Conservation (phyloP, 1,140 invertebrate genomes). For the Anagrus nilaparvatae region DNA sequence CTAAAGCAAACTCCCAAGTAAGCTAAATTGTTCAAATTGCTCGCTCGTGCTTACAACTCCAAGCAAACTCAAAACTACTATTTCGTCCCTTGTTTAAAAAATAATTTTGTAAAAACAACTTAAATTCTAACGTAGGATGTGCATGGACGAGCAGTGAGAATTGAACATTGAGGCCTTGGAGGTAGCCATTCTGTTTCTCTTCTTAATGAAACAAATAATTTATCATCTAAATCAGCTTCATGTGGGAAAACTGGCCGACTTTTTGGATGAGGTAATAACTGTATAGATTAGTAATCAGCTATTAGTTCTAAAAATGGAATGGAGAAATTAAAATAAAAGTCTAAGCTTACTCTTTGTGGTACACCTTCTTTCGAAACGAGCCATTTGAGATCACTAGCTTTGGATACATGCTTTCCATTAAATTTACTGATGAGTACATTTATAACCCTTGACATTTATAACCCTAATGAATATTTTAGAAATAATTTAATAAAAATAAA, state of each 20-base stretch:
- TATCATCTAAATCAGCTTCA: constrained; percentile 38
- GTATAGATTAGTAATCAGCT: constrained; percentile 7
- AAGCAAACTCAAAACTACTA: no score
- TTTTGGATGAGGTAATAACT: constrained; percentile 65
- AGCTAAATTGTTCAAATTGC: no score
- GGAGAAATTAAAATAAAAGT: constrained; percentile 2
- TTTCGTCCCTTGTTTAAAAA: no score
- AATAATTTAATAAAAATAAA: not conserved
- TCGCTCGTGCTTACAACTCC: no score
- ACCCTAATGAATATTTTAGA: constrained; percentile 33
- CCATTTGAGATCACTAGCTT: constrained; percentile 73
- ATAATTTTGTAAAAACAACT: not conserved
- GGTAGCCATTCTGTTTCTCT: constrained; percentile 79
- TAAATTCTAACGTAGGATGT: constrained; percentile 49
- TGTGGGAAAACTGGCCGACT: constrained; percentile 58
- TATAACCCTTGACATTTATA: constrained; percentile 59
- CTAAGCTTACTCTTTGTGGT: constrained; percentile 55
- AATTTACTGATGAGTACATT: constrained; percentile 67
- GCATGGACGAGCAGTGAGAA: constrained; percentile 72
- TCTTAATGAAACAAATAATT: constrained; percentile 47
- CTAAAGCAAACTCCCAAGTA: no score
- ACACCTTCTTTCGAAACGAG: constrained; percentile 70
- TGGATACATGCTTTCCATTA: constrained; percentile 65
- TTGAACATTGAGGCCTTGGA: constrained; percentile 73
- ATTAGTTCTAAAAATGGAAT: not conserved